Evolutionary conservation across 2,797 vertebrate genomes (phyloP).

Genomic region (Poeciliopsis turneri): DNA sequence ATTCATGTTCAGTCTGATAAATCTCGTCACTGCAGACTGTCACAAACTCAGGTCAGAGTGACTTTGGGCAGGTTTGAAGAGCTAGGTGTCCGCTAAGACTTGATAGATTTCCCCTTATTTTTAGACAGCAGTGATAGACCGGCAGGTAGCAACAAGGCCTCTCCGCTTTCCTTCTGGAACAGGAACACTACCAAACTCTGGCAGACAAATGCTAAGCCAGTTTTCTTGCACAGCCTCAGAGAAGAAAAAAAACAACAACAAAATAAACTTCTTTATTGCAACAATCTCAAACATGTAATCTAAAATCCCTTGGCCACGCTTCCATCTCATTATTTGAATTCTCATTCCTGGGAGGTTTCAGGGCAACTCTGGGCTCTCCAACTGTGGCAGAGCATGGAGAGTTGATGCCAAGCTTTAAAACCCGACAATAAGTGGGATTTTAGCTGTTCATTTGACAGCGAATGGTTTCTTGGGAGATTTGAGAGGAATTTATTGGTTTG

Average conservation of each 20-base stretch:
- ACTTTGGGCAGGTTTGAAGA: constrained; percentile 35
- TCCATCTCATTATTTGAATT: constrained; percentile 50
- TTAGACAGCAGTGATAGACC: constrained; percentile 64
- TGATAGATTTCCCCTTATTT: constrained; percentile 74
- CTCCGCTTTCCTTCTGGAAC: constrained; percentile 48
- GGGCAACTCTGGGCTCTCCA: constrained; percentile 49
- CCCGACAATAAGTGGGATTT: constrained; percentile 59
- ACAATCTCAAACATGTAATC: constrained; percentile 63
- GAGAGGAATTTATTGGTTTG: constrained; percentile 59
- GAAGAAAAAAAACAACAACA: constrained; percentile 37
- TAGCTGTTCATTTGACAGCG: constrained; percentile 69
- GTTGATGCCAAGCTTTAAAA: constrained; percentile 64
- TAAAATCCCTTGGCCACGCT: constrained; percentile 39
- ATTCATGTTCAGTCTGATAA: constrained; percentile 34
- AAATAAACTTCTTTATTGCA: constrained; percentile 56
- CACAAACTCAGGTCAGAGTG: constrained; percentile 48
- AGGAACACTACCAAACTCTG: constrained; percentile 34
- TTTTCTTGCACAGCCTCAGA: constrained; percentile 35
- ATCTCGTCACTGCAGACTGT: constrained; percentile 35
- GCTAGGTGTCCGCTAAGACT: constrained; percentile 53
- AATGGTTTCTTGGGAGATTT: constrained; percentile 64
- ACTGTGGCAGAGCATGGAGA: constrained; percentile 53
- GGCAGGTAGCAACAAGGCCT: constrained; percentile 50
- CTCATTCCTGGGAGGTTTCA: constrained; percentile 40
- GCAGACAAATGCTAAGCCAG: constrained; percentile 34